Evolutionary conservation across 2,113 vertebrate species (phyloP), one percentile per base, ranked within the genome.

Genomic region (Mormyrus iriodes): DNA sequence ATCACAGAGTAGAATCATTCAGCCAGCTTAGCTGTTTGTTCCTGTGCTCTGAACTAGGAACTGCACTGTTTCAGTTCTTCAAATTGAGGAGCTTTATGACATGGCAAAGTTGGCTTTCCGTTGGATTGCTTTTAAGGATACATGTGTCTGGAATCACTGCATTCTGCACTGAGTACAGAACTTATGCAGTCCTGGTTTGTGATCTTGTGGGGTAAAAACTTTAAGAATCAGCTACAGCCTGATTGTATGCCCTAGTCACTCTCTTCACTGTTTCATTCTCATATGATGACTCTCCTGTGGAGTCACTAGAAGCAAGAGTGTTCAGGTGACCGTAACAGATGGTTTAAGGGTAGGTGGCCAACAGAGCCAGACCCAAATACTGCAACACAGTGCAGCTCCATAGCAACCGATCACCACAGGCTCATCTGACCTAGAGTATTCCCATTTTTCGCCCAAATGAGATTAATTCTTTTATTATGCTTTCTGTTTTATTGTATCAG

Each of bases 281-380:
- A 79, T 39, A 7, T 79, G 31, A 42, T 19, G 17, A 17, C 35
- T 79, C 5, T 39, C 15, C 73, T 42, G 73, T 42, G 15, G 6
- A 8, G 73, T 19, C 4, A 39, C 15, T 17, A 42, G 31, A 39
- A 39, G 13, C 73, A 79, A 13, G 73, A 79, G 35, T 39, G n/a
- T 35, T 79, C 73, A 79, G 73, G 73, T 79, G 35, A 79, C 73
- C 15, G 17, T 79, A 79, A 79, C 73, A 79, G 73, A 79, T 79
- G 73, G 73, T 42, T 79, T 79, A 42, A 79, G 35, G 73, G 73
- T 79, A 79, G 73, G 35, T 39, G 73, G 15, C 61, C 61, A 0
- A 69, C 3, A 1, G 9, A 69, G 61, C 10, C n/a, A 69, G 61
- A 69, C 17, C 73, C 5, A 39, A 39, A n/a, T 19, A 42, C 15